Evolutionary conservation across 2,797 vertebrate species (phyloP).

Genomic region (Champsocephalus esox): DNA sequence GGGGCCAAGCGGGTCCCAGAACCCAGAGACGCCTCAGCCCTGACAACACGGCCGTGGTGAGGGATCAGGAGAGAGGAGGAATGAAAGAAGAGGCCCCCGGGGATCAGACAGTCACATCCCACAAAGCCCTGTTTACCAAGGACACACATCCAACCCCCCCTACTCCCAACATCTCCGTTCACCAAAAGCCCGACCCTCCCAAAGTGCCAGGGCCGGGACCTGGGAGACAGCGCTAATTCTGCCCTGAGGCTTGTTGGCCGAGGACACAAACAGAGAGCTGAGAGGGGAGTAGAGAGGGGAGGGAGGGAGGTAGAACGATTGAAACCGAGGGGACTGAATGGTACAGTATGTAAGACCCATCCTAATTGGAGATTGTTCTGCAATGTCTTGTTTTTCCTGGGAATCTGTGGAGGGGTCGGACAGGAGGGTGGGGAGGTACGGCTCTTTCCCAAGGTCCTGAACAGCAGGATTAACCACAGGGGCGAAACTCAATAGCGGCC

Average conservation of each 20-base stretch:
- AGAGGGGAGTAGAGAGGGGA: slow-evolving; percentile 58
- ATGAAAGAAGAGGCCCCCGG: slow-evolving; percentile 74
- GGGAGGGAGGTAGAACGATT: slow-evolving; percentile 50
- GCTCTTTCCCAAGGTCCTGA: slow-evolving; percentile 86
- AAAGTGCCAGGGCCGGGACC: slow-evolving; percentile 81
- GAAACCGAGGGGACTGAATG: slow-evolving; percentile 69
- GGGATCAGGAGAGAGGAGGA: slow-evolving; percentile 65
- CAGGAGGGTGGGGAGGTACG: slow-evolving; percentile 58
- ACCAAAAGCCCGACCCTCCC: slow-evolving; percentile 65
- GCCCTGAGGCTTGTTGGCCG: slow-evolving; percentile 76
- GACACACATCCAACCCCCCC: slow-evolving; percentile 70
- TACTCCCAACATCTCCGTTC: slow-evolving; percentile 48
- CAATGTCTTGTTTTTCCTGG: slow-evolving; percentile 83
- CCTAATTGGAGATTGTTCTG: slow-evolving; percentile 86
- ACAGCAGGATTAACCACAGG: slow-evolving; percentile 84
- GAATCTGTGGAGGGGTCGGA: slow-evolving; percentile 67
- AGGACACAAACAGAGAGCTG: slow-evolving; percentile 70
- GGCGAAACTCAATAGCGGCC: slow-evolving; percentile 80
- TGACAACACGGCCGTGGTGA: slow-evolving; percentile 55
- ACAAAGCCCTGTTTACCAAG: slow-evolving; percentile 86
- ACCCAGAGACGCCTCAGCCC: slow-evolving; percentile 42
- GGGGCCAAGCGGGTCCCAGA: slow-evolving; percentile 56
- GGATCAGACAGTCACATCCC: slow-evolving; percentile 85
- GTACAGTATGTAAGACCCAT: slow-evolving; percentile 83
- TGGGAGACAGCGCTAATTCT: slow-evolving; percentile 84